Evolutionary conservation across 2,113 vertebrate species (phyloP), one percentile per base, ranked within the genome.

Genomic region (Seriola quinqueradiata): DNA sequence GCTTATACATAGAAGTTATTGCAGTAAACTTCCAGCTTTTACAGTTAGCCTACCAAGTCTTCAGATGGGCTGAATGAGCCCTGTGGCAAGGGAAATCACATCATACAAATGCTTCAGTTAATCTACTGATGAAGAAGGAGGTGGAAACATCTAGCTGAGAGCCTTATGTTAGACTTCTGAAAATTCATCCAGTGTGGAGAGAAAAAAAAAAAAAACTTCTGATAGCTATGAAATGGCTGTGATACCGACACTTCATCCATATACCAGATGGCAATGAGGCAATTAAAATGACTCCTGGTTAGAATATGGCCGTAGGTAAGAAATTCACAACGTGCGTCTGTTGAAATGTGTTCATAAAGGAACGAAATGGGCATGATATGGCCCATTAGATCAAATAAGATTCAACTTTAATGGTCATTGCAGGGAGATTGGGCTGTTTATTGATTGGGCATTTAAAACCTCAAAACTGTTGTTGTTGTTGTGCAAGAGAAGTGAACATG

Each of bases 211-310:
- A 63, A 36, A 36, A 3, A 6, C 13, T 36, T 60, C n/a, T 58
- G 55, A 67, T 40, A 21, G 70, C 68, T 71, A 3, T 81, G 4
- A 28, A 54, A 77, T 63, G 38, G 9, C 73, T 48, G 54, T 1
- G 4, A 88, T 64, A 28, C 8, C n/a, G 76, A 77, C 63, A 48
- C 32, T 72, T 79, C 23, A 87, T 76, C 28, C 63, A 25, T 28
- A 32, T 60, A 64, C 46, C 90, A 92, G 89, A 90, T 89, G 87
- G 77, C 74, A 80, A 75, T 54, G 60, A 38, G 65, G 72, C 85
- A 71, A 85, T 86, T 86, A 84, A 78, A 89, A 79, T 14, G 70
- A 61, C 57, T 81, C 32, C 65, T 75, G 54, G 58, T 68, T 79
- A 61, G 69, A 65, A 25, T 57, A 77, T 81, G 54, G 84, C 81